Conservation (phyloP, 2,113 vertebrate species). For the Centropus bengalensis region DNA sequence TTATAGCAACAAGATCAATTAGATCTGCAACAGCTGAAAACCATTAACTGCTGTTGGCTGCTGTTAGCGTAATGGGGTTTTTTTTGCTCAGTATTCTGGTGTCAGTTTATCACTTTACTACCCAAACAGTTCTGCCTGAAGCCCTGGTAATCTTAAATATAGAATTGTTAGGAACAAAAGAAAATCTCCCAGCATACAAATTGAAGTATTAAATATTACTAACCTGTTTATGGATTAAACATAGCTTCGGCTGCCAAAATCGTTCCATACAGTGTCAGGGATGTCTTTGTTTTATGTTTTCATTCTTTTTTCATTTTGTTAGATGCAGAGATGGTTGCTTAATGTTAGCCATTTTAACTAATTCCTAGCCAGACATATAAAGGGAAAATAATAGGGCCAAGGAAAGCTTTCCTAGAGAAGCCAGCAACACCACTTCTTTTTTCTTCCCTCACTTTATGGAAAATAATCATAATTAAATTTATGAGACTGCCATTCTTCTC, state of each 20-base stretch:
- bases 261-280: background rate
- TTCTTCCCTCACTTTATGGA: background rate
- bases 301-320: background rate
- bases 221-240: slow-evolving; percentile 63
- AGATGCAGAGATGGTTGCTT: background rate
- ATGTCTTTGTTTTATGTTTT: slow-evolving; percentile 31
- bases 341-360: background rate
- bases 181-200: slow-evolving; percentile 62
- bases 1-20: slow-evolving; percentile 64
- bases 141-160: slow-evolving; percentile 58
- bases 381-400: background rate
- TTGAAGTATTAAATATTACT: slow-evolving; percentile 61
- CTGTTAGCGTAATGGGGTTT: slow-evolving; percentile 30
- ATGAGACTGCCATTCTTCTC: background rate
- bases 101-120: slow-evolving; percentile 59
- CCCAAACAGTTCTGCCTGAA: slow-evolving; percentile 59
- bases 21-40: slow-evolving; percentile 61
- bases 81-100: slow-evolving; percentile 34
- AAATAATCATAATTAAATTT: background rate
- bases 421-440: background rate
- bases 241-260: slow-evolving; percentile 30
- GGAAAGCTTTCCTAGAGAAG: background rate
- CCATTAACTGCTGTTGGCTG: slow-evolving; percentile 61
- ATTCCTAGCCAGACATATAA: background rate
- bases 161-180: slow-evolving; percentile 60